These are phyloP conservation scores for Petrocephalus schoutedeni DNA, from an alignment of 2,797 vertebrate genomes.

Conservation along the genomic window DNA sequence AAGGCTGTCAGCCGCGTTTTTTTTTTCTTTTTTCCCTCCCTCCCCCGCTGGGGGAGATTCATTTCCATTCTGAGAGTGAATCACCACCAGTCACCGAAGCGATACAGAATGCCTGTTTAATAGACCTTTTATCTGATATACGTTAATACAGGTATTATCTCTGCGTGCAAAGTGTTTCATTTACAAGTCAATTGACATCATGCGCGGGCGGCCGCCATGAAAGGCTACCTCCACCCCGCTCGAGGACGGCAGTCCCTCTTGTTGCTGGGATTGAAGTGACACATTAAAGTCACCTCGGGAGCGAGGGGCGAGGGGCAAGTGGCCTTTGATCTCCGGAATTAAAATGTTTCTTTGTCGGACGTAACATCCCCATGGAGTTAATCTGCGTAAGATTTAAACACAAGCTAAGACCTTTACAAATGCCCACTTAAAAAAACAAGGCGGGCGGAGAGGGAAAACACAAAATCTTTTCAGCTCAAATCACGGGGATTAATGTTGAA, in stretches of 20 bases:
- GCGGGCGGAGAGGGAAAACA: neutral
- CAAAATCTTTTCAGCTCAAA: constrained; percentile 7
- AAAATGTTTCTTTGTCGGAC: neutral
- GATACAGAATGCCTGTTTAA: neutral
- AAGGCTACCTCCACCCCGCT: neutral
- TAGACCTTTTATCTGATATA: neutral
- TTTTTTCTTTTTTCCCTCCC: neutral
- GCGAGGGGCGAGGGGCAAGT: neutral
- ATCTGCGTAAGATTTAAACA: constrained; percentile 5
- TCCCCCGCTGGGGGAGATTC: neutral
- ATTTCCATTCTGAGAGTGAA: constrained; percentile 3
- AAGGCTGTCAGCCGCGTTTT: neutral
- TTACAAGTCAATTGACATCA: constrained; percentile 9
- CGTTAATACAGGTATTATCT: neutral
- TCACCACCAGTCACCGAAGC: neutral
- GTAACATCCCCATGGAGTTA: neutral
- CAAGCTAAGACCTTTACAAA: neutral
- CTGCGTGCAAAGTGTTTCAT: neutral
- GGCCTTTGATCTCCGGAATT: neutral
- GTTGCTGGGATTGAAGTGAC: neutral
- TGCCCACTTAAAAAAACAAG: constrained; percentile 12
- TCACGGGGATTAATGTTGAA: neutral
- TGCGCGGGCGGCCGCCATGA: neutral
- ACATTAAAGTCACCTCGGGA: neutral
- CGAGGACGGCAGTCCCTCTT: neutral